Conservation (phyloP, 2,888 invertebrate species). For the Odontothrips loti region DNA sequence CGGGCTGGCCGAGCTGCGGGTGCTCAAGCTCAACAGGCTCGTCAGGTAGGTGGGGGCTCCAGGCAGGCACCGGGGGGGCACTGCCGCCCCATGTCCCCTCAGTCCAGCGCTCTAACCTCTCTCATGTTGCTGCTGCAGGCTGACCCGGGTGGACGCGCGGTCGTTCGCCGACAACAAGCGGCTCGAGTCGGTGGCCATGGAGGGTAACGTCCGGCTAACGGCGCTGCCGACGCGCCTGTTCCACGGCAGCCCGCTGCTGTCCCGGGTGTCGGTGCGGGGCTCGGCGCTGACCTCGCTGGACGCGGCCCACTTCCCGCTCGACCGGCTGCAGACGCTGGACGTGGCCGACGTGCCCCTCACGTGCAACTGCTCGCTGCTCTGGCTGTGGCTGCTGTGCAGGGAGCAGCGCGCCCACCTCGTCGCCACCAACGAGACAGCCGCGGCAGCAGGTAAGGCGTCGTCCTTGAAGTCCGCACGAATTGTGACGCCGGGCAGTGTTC, state of each 20-base stretch:
- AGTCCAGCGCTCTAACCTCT: too few relatives aligned
- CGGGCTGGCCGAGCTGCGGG: conserved; percentile 75
- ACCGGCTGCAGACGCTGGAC: conserved; percentile 67
- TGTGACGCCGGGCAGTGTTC: too few relatives aligned
- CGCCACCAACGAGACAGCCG: conserved; percentile 24
- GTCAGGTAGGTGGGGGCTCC: conserved; percentile 42
- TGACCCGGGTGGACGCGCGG: conserved; percentile 67
- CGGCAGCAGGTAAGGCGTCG: conserved; percentile 19
- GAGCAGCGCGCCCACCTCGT: conserved; percentile 34
- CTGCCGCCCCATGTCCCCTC: too few relatives aligned
- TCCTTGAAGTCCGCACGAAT: too few relatives aligned
- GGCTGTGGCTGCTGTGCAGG: conserved; percentile 69
- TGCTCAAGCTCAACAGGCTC: conserved; percentile 66
- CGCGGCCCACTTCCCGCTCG: conserved; percentile 76
- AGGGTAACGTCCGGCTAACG: conserved; percentile 68
- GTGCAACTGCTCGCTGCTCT: conserved; percentile 81
- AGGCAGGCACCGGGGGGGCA: conserved; percentile 49
- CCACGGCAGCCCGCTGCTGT: conserved; percentile 74
- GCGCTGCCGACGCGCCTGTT: conserved; percentile 77
- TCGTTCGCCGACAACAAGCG: conserved; percentile 83
- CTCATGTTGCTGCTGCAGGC: conserved; percentile 33
- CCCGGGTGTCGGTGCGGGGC: conserved; percentile 69
- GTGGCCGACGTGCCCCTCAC: conserved; percentile 78
- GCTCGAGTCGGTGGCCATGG: conserved; percentile 70
- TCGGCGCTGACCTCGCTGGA: conserved; percentile 72